A percentile compares a stretch with the other conserved stretches of the same genome.
Conservation (phyloP, 2,888 invertebrate genomes). For the Aphidoletes aphidimyza region DNA sequence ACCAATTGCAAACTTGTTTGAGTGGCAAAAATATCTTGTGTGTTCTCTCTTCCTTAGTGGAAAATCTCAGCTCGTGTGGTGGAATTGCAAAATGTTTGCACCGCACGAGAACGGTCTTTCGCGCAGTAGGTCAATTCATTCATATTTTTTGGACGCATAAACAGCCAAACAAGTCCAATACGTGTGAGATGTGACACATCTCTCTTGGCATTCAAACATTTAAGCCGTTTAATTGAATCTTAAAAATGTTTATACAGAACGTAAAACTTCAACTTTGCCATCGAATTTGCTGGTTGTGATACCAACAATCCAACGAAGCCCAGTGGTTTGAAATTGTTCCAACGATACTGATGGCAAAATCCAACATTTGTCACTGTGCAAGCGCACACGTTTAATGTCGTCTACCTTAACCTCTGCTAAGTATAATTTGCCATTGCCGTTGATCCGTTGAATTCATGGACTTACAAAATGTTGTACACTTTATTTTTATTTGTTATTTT, state of each 20-base stretch:
- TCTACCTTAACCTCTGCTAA: constrained; percentile 37
- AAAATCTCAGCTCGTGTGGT: not conserved
- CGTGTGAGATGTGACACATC: not conserved
- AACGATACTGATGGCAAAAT: too few species aligned
- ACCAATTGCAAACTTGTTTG: constrained; percentile 28
- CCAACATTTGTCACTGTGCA: too few species aligned
- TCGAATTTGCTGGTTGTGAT: not conserved
- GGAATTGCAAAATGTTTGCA: constrained; percentile 11
- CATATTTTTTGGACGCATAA: not conserved
- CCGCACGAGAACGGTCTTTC: not conserved
- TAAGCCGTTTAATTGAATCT: not conserved
- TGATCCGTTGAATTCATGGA: constrained; percentile 27
- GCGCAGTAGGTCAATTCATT: constrained; percentile 43
- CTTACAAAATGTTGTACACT: not conserved
- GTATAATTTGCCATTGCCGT: constrained; percentile 22
- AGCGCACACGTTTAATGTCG: constrained; percentile 5
- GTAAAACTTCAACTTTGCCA: too few species aligned
- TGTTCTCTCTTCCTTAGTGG: not conserved
- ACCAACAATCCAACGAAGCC: too few species aligned
- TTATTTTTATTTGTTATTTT: too few species aligned
- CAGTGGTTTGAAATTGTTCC: too few species aligned
- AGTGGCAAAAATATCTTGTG: not conserved
- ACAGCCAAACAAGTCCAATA: not conserved
- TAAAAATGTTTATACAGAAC: not conserved
- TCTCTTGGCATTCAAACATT: not conserved